phyloP scores from a whole-genome alignment of 2,888 invertebrate species.

The Pegoplata infirma region DNA sequence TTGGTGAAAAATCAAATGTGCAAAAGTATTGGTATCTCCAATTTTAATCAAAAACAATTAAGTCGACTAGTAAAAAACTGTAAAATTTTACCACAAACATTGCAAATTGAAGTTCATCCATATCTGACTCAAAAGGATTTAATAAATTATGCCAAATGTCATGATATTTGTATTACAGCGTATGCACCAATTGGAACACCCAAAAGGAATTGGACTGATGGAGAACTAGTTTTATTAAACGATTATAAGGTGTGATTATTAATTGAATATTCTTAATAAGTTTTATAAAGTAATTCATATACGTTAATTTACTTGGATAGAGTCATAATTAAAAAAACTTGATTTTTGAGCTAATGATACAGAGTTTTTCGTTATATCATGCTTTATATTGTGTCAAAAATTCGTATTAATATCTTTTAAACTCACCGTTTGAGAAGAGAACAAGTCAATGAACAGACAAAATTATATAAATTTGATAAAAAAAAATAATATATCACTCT shows the following conservation, averaged over 20 bases:
- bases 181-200: conserved; percentile 92
- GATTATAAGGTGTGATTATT: conserved; percentile 83
- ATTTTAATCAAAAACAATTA: conserved; percentile 88
- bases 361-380: no score
- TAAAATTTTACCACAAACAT: conserved; percentile 82
- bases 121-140: conserved; percentile 86
- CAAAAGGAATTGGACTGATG: conserved; percentile 86
- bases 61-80: conserved; percentile 82
- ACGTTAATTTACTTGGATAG: neutral
- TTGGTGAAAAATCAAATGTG: conserved; percentile 82
- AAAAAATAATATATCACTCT: no score
- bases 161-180: conserved; percentile 84
- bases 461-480: no score
- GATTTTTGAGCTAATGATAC: no score
- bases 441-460: no score
- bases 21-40: conserved; percentile 84
- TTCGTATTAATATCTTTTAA: no score
- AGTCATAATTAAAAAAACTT: no score
- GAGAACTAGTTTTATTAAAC: conserved; percentile 84
- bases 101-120: conserved; percentile 88
- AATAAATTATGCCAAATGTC: conserved; percentile 83
- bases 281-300: neutral
- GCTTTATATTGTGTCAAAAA: no score
- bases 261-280: neutral
- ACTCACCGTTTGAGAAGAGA: no score